Base-by-base conservation (phyloP, 2,888 invertebrate genomes). In the Plebejus melissa region DNA sequence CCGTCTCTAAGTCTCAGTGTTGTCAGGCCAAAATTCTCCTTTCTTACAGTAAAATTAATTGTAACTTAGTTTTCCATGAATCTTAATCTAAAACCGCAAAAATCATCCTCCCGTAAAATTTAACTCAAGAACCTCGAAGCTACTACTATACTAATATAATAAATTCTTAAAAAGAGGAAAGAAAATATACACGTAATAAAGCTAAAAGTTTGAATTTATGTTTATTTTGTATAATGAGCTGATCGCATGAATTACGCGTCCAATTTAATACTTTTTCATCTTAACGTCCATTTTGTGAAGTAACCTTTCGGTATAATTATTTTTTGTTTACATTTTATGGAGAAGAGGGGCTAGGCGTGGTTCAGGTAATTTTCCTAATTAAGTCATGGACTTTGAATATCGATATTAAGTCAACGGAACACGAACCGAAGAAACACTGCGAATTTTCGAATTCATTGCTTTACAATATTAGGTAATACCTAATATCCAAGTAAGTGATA, bases 291-390 rank as follows among this genome's bases (percentile, higher is more conserved):
- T 60, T 60, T 60, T 60, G 28, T 60, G 28, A 60, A 28, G 28
- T 28, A 60, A 60, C 28, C 74, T 58, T 60, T 32, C 6, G 13
- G 5, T 28, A 22, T 22, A 60, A 74, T 60, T 13, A 60, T 38
- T 74, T 60, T 58, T n/a, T 60, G 28, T 60, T 60, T 60, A 60
- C 60, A 60, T 60, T 60, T 11, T 60, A 60, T 28, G 7, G 28
- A 58, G 22, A 22, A 60, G 22, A 22, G 22, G 9, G 60, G 60
- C 28, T 60, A 28, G 60, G 60, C 28, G 11, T 28, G 4, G 60
- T 60, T 22, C 28, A 60, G 28, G 28, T 60, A 60, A 60, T 60
- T 28, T 60, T 60, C 60, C 22, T 60, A 60, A 60, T 60, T 60
- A 60, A 60, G 60, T 28, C 28, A 60, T 58, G 7, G 7, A 22